Evolutionary conservation across 2,113 vertebrate species (phyloP), one percentile per base, ranked within the genome.

Genomic region (Pleuronectes platessa): DNA sequence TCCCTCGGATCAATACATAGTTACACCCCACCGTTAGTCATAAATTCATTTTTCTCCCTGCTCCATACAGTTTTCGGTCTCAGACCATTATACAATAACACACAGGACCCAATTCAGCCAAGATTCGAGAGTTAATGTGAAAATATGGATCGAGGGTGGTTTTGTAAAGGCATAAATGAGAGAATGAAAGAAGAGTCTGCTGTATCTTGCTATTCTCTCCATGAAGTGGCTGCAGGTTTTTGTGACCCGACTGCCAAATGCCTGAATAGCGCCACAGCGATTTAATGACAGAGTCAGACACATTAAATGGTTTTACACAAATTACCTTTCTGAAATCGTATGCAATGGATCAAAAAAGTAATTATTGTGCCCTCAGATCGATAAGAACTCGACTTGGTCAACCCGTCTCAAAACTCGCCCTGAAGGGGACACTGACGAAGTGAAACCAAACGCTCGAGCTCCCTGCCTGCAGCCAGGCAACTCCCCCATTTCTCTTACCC

Each of bases 221-320:
- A 42, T 42, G 10, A 12, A 10, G 3, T 42, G 11, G 40, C 40
- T 42, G 40, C 40, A 42, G 40, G 12, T 42, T 42, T 72, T 21
- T 18, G 15, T 45, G 54, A 17, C 74, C 82, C 21, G 17, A 79
- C 79, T 87, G 86, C 71, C 18, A 78, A 90, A 92, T 88, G 92
- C 81, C 85, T 90, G 71, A 66, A 89, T 58, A 88, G 84, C 62
- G 83, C 40, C 65, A 66, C 84, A 79, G 47, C 68, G 26, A 92
- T 87, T 94, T 92, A 94, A 94, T 92, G 10, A 42, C 74, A 66
- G 69, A 83, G 79, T 79, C 68, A 91, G 87, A 86, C 74, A 53
- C 53, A 73, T 60, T 85, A 81, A 93, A 90, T 71, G 26, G 71
- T 91, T 77, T 87, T 86, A 82, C 78, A 87, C 62, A 4, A 56